These are phyloP conservation scores for Charina bottae DNA, from an alignment of 2,113 vertebrate species.

Conservation along the genomic window DNA sequence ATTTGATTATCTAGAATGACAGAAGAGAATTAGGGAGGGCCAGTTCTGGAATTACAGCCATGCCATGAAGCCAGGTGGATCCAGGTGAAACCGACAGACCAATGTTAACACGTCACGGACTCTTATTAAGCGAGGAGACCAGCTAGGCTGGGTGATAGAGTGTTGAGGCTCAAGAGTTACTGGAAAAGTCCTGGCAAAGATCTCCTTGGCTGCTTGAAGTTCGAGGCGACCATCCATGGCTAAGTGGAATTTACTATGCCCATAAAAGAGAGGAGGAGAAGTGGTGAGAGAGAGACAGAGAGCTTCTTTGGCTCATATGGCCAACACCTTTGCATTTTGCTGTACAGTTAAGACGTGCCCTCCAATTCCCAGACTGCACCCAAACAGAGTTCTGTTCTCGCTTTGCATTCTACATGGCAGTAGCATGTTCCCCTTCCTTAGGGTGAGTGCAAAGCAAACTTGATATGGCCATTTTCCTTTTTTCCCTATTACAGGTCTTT, in stretches of 20 bases:
- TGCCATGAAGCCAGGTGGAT: no score
- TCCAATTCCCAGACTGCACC: not conserved
- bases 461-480: not conserved
- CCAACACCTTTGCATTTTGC: not conserved
- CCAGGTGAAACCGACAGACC: no score
- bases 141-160: no score
- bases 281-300: not conserved
- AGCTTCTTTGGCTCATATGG: not conserved
- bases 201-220: not conserved
- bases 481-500: not conserved
- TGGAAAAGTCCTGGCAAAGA: not conserved
- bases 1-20: no score
- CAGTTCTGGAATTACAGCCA: no score
- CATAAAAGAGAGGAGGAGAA: not conserved
- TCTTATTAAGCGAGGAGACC: no score
- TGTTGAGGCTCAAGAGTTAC: not conserved
- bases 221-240: not conserved
- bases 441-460: not conserved
- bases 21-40: no score
- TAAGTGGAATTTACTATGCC: not conserved
- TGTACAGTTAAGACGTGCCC: not conserved
- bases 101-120: no score
- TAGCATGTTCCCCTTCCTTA: not conserved
- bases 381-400: not conserved
- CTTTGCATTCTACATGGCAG: not conserved